phyloP scores from a whole-genome alignment of 2,888 invertebrate genomes.

The Gryllus longicercus region DNA sequence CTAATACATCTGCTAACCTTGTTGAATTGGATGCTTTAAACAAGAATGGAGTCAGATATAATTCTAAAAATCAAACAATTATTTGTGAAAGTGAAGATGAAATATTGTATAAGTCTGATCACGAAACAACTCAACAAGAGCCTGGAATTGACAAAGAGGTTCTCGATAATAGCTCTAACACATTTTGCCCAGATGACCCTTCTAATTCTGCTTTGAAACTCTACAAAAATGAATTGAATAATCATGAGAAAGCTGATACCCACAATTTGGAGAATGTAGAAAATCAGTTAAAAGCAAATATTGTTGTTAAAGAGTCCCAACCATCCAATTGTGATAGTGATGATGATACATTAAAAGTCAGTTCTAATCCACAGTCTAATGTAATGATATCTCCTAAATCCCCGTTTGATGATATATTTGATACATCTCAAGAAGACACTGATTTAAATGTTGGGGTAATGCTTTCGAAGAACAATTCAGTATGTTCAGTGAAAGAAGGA shows the following conservation, averaged over 20 bases:
- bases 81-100: neutral
- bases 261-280: neutral
- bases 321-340: too few species aligned
- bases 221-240: neutral
- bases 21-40: neutral
- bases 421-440: too few species aligned
- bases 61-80: constrained; percentile 11
- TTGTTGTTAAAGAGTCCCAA: neutral
- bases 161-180: too few species aligned
- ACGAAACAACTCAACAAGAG: neutral
- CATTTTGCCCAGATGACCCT: neutral
- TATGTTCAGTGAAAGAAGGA: too few species aligned
- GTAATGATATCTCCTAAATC: too few species aligned
- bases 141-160: too few species aligned
- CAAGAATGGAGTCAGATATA: neutral
- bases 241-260: neutral
- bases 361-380: too few species aligned
- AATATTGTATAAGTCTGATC: neutral
- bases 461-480: too few species aligned
- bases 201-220: neutral
- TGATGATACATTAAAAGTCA: too few species aligned
- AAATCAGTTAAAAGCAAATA: neutral
- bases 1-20: too few species aligned
- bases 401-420: too few species aligned
- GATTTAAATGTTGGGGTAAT: too few species aligned